A percentile compares a stretch with the other conserved stretches of the same genome.
These are phyloP conservation scores for Pseudomyrmex dendroicus DNA, from an alignment of 1,140 invertebrate genomes.

Conservation along the genomic window DNA sequence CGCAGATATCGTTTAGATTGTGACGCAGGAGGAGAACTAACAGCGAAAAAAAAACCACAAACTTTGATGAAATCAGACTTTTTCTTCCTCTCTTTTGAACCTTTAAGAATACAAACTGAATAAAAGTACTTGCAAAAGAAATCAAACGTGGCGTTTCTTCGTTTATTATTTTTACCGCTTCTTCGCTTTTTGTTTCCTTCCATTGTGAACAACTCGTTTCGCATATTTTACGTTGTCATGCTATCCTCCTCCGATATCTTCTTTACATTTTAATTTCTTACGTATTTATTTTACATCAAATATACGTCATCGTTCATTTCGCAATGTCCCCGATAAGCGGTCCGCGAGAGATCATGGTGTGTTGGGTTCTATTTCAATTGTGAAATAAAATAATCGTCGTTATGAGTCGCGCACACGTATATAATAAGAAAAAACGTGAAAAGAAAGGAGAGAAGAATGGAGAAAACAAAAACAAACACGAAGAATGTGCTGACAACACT, in stretches of 20 bases:
- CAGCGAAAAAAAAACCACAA: constrained; percentile 47
- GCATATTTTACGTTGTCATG: background rate
- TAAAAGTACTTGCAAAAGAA: constrained; percentile 78
- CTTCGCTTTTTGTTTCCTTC: constrained; percentile 48
- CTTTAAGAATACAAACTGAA: constrained; percentile 76
- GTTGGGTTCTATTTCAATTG: constrained; percentile 75
- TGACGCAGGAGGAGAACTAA: constrained; percentile 48
- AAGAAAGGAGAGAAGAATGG: constrained; percentile 7
- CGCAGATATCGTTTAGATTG: constrained; percentile 49
- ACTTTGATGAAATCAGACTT: constrained; percentile 61
- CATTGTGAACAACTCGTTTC: background rate
- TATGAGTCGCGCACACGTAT: background rate
- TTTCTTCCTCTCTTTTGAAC: constrained; percentile 62
- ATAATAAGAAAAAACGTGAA: background rate
- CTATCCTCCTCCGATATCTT: background rate
- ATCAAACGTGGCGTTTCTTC: constrained; percentile 65
- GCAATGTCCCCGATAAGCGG: background rate
- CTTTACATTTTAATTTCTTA: background rate
- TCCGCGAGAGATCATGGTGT: background rate
- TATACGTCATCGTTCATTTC: background rate
- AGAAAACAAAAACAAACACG: constrained; percentile 46
- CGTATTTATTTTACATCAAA: background rate
- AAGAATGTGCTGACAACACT: constrained; percentile 47
- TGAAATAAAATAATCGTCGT: constrained; percentile 4
- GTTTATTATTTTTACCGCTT: constrained; percentile 65